Evolutionary conservation across 2,113 vertebrate species (phyloP).

Genomic region (Rattus norvegicus): GRCr8 NC_086036.1:28663501-28664000

Average conservation of each 20-base stretch:
- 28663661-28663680: neutral
- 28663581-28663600: constrained; percentile 37
- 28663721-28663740: neutral
- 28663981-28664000: neutral
- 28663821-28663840: neutral
- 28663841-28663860: too few species aligned
- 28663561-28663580: constrained; percentile 12
- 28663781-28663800: neutral
- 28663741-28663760: neutral
- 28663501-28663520: neutral
- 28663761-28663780: neutral
- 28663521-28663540: constrained; percentile 25
- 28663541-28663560: neutral
- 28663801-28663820: too few species aligned
- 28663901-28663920: neutral
- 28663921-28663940: neutral
- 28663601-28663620: too few species aligned
- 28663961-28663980: neutral
- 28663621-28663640: neutral
- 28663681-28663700: neutral
- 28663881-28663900: neutral
- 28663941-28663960: neutral
- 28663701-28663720: neutral
- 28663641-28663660: neutral
- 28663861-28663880: neutral